Conservation (phyloP, 2,888 invertebrate genomes). For the Ectemnius lituratus region DNA sequence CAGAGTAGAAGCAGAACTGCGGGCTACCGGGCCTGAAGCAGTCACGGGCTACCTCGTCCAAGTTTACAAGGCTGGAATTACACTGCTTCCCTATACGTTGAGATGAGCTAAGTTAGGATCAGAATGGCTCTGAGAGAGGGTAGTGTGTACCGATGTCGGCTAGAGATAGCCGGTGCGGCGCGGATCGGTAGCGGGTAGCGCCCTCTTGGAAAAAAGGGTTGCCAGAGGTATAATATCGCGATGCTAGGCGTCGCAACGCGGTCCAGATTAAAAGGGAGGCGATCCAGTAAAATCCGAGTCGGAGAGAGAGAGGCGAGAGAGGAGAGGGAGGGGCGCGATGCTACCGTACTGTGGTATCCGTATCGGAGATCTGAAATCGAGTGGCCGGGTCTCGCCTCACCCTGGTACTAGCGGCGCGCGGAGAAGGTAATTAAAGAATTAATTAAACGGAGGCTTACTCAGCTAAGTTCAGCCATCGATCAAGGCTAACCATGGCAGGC, state of each 20-base stretch:
- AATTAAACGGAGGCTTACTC: slow-evolving; percentile 76
- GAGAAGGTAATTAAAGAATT: slow-evolving; percentile 76
- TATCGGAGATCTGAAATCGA: slow-evolving; percentile 62
- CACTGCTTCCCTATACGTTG: too few relatives aligned
- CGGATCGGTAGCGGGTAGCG: slow-evolving; percentile 19
- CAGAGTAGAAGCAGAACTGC: slow-evolving; percentile 22
- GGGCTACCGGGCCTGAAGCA: slow-evolving; percentile 41
- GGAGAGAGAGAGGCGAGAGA: neutral
- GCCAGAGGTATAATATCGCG: slow-evolving; percentile 34
- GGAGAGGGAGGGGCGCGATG: slow-evolving; percentile 15
- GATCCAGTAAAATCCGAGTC: slow-evolving; percentile 30
- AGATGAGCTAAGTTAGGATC: too few relatives aligned
- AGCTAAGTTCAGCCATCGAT: slow-evolving; percentile 74
- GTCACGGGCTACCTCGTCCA: slow-evolving; percentile 56
- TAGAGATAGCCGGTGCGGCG: neutral
- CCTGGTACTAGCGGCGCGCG: slow-evolving; percentile 9
- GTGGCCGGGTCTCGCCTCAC: slow-evolving; percentile 9
- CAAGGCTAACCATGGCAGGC: slow-evolving; percentile 68
- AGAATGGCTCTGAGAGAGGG: too few relatives aligned
- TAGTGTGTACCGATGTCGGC: too few relatives aligned
- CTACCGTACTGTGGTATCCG: slow-evolving; percentile 62
- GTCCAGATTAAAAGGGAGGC: slow-evolving; percentile 28
- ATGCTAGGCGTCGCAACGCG: neutral
- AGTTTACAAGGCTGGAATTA: slow-evolving; percentile 49
- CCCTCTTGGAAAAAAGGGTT: slow-evolving; percentile 5